A percentile compares a stretch with the other conserved stretches of the same genome.
Conservation (phyloP, 2,113 vertebrate genomes). For the Micromys minutus region DNA sequence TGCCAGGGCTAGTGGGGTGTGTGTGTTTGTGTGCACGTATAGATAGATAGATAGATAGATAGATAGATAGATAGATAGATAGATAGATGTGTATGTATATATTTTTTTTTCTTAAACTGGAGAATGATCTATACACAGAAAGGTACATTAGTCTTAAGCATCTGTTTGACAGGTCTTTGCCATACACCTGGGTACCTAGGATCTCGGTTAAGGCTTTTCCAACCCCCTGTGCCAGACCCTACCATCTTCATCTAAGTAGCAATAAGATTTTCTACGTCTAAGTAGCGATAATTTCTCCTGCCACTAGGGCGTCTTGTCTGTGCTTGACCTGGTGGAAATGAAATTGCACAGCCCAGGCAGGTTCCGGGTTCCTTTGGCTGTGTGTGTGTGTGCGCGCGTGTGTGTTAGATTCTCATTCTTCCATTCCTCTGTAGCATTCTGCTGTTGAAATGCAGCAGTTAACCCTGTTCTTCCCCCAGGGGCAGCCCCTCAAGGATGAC, state of each 20-base stretch:
- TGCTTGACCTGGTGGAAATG: not conserved
- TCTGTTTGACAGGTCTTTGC: not conserved
- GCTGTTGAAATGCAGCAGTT: accelerated
- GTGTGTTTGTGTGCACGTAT: no score
- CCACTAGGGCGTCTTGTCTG: accelerated
- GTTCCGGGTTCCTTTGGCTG: no score
- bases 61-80: no score
- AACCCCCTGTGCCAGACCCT: not conserved
- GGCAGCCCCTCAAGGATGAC: accelerated
- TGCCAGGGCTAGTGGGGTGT: no score
- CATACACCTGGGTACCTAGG: not conserved
- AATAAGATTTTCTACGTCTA: accelerated
- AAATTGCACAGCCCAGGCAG: accelerated
- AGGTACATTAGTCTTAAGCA: not conserved
- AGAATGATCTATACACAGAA: no score
- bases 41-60: no score
- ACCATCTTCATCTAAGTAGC: accelerated
- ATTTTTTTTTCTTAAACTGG: no score
- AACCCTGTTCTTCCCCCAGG: accelerated
- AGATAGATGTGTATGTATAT: not conserved
- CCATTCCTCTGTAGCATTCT: accelerated
- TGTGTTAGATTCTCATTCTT: not conserved
- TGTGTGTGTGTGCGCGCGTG: no score
- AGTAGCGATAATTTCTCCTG: accelerated
- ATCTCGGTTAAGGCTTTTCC: not conserved